Conservation (phyloP, 2,888 invertebrate species). For the Pristionchus maxplancki region DNA sequence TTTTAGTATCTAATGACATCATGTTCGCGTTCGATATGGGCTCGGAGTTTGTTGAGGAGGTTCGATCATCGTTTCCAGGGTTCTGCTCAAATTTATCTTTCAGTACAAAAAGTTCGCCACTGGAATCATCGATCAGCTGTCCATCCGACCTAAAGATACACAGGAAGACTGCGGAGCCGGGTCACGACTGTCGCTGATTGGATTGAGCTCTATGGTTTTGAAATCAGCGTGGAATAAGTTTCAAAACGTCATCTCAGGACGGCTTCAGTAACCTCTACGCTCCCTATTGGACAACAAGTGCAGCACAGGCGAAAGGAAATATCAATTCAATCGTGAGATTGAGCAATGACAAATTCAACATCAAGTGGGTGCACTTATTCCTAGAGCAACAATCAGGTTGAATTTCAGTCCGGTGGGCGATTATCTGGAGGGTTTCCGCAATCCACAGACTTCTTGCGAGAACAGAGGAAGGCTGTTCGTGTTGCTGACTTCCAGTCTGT, state of each 20-base stretch:
- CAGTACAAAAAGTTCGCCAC: conserved; percentile 22
- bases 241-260: background rate
- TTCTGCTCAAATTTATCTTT: background rate
- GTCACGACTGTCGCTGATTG: background rate
- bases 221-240: background rate
- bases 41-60: background rate
- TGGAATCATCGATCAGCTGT: conserved; percentile 22
- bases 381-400: too few species aligned
- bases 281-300: background rate
- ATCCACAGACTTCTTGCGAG: background rate
- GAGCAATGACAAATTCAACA: background rate
- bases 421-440: background rate
- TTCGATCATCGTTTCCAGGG: background rate
- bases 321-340: conserved; percentile 2
- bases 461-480: conserved; percentile 10
- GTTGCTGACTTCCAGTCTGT: background rate
- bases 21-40: conserved; percentile 39
- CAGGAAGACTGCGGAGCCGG: background rate
- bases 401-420: background rate
- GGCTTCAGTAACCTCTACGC: conserved; percentile 20
- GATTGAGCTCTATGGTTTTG: background rate
- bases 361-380: background rate
- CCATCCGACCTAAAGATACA: background rate
- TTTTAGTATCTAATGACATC: conserved; percentile 27
- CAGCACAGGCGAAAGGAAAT: background rate